Evolutionary conservation across 2,888 invertebrate species (phyloP).

Genomic region (Philhelius pedissequus): DNA sequence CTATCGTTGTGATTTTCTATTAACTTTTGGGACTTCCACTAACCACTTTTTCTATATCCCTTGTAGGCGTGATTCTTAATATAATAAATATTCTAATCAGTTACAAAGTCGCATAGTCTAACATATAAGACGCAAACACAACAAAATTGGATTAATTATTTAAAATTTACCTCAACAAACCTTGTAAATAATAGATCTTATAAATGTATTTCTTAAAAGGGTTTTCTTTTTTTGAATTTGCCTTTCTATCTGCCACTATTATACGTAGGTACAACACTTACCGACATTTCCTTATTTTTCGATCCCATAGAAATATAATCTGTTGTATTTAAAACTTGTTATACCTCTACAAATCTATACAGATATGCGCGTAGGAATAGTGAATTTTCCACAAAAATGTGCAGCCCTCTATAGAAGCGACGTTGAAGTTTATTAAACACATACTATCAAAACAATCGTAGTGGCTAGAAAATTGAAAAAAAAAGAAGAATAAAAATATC

Average conservation of each 20-base stretch:
- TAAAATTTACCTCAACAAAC: not conserved
- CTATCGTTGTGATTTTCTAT: not conserved
- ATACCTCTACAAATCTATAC: constrained; percentile 2
- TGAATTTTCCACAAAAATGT: not conserved
- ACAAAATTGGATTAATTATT: not conserved
- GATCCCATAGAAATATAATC: constrained; percentile 8
- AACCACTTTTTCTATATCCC: too few relatives aligned
- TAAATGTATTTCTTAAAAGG: not conserved
- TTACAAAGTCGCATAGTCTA: too few relatives aligned
- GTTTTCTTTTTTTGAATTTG: not conserved
- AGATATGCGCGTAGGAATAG: not conserved
- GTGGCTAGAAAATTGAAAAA: not conserved
- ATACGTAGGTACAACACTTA: constrained; percentile 21
- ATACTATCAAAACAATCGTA: not conserved
- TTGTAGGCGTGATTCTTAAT: too few relatives aligned
- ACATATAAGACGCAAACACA: not conserved
- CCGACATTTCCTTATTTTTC: constrained; percentile 25
- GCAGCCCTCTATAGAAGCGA: not conserved
- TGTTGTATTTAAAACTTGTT: constrained; percentile 14
- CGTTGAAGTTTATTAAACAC: not conserved
- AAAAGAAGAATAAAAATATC: not conserved
- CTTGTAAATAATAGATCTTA: not conserved
- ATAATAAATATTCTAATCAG: not conserved
- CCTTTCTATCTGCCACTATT: not conserved
- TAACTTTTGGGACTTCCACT: not conserved